Conservation (phyloP, 2,797 vertebrate genomes). For the Malacoraja senta region DNA sequence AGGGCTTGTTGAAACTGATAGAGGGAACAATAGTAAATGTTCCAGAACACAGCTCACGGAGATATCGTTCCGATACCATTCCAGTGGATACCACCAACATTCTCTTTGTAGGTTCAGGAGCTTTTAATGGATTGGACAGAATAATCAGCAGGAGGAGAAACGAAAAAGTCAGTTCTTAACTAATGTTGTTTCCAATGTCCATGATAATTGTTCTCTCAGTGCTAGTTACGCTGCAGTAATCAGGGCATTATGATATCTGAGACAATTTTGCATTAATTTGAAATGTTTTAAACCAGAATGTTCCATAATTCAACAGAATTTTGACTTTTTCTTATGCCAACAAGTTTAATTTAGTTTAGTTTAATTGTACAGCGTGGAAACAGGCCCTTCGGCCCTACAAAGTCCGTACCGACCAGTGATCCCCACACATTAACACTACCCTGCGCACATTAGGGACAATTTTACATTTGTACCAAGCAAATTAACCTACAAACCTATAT, state of each 20-base stretch:
- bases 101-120: slow-evolving; percentile 91
- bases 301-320: background rate
- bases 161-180: slow-evolving; percentile 72
- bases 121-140: slow-evolving; percentile 93
- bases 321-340: background rate
- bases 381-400: no score
- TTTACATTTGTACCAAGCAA: no score
- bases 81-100: slow-evolving; percentile 97
- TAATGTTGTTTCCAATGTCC: background rate
- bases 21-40: slow-evolving; percentile 95
- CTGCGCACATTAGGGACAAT: no score
- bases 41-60: slow-evolving; percentile 94
- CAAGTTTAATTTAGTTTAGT: background rate
- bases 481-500: no score
- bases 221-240: background rate
- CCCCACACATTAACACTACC: no score
- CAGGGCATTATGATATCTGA: background rate
- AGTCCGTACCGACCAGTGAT: no score
- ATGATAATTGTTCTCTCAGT: background rate
- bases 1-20: slow-evolving; percentile 92
- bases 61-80: slow-evolving; percentile 87
- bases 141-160: slow-evolving; percentile 97
- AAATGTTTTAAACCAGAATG: background rate
- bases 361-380: no score
- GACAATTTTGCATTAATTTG: background rate